Evolutionary conservation across 2,113 vertebrate species (phyloP).

Genomic region (Gymnogyps californianus): DNA sequence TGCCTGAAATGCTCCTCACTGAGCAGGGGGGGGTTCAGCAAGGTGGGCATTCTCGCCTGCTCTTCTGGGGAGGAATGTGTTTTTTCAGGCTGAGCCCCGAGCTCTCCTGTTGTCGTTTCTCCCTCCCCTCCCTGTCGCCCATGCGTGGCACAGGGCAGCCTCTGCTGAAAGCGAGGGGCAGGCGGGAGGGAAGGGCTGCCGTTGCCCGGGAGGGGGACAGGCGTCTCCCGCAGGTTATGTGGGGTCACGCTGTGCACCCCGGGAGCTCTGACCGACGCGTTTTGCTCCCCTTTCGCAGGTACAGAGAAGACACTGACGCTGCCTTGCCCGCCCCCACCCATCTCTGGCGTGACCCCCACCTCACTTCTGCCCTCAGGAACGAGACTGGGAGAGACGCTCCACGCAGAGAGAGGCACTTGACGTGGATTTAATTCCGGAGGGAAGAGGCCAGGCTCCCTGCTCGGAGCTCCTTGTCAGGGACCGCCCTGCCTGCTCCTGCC

Average conservation of each 20-base stretch:
- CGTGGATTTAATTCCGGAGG: too few relatives aligned
- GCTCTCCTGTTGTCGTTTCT: background rate
- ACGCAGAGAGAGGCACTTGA: background rate
- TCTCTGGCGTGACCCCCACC: too few relatives aligned
- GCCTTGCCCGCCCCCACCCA: accelerated
- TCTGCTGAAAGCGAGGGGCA: background rate
- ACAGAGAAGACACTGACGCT: accelerated
- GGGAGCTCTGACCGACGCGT: accelerated
- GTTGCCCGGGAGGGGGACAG: background rate
- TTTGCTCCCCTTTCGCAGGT: background rate
- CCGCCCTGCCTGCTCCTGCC: background rate
- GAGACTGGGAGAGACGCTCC: background rate
- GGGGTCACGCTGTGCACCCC: too few relatives aligned
- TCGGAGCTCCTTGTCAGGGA: background rate
- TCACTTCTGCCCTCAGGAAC: background rate
- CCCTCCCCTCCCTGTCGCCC: accelerated
- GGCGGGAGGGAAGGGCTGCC: too few relatives aligned
- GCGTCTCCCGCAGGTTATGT: accelerated
- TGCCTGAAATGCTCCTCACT: background rate
- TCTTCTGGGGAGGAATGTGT: background rate
- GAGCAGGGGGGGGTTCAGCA: background rate
- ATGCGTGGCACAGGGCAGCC: too few relatives aligned
- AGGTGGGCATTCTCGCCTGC: accelerated
- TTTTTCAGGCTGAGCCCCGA: accelerated
- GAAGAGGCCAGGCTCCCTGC: background rate